Base-by-base conservation (phyloP, 2,888 invertebrate species). In the Microctonus brassicae region DNA sequence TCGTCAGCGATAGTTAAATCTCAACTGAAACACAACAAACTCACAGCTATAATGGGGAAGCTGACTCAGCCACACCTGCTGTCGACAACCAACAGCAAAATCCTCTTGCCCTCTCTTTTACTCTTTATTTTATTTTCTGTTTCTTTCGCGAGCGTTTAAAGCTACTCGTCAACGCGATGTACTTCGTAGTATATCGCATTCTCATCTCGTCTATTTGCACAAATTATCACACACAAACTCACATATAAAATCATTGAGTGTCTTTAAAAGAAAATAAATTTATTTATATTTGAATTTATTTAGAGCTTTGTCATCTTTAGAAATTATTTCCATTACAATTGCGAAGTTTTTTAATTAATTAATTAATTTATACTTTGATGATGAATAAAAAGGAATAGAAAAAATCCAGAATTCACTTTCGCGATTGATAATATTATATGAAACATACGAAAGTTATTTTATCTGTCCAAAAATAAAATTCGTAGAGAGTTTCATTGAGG, bases 61-160 rank as follows among this genome's bases (percentile, higher is more conserved):
- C 81, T 84, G 84, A 84, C 80, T 84, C 83, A 84, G 79, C 83
- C 79, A 83, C 83, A 84, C 84, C 83, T 84, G 83, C 84, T 82
- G 77, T 78, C 57, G 55, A 39, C 55, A 29, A 69, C 60, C 33
- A 53, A 65, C 47, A 61, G 60, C 67, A 72, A 71, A 71, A n/a
- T 33, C 42, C 62, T 69, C 34, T 47, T 52, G 24, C 53, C 53
- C 53, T 62, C 53, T 63, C 53, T 62, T 24, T 62, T 26, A 60
- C 17, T 75, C 65, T 62, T 26, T 47, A 63, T 68, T 39, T 39
- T 26, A 26, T 13, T 55, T 26, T 52, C 33, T 47, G 47, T 47
- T 47, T 47, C 47, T n/a, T 17, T 6, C 17, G 17, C 47, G 47
- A 1, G 20, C 47, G 17, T 47, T 47, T 47, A 47, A 17, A 47